Conservation (phyloP, 2,888 invertebrate genomes). For the Strigamia maritima region DNA sequence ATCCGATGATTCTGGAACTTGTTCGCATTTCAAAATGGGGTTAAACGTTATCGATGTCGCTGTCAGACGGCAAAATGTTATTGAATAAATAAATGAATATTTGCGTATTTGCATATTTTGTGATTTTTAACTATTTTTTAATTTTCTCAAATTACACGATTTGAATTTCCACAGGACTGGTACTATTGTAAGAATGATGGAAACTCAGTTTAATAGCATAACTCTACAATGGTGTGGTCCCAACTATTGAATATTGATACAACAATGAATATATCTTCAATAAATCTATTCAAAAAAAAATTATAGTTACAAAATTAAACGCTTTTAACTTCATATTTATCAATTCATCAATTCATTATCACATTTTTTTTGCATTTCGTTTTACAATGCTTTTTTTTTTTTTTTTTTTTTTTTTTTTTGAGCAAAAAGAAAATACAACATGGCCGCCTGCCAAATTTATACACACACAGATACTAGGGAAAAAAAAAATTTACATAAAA, state of each 20-base stretch:
- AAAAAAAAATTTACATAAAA: not conserved
- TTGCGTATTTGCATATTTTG: too few species aligned
- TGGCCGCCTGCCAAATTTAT: not conserved
- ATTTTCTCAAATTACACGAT: not conserved
- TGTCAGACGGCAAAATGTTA: too few species aligned
- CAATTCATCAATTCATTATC: not conserved
- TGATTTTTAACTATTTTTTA: not conserved
- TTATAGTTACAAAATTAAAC: constrained; percentile 18
- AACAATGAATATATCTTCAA: not conserved
- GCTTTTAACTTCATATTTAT: not conserved
- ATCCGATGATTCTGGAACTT: not conserved
- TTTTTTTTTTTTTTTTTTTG: too few species aligned
- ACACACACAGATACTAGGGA: not conserved
- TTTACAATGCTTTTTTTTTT: constrained; percentile 13
- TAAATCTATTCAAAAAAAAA: not conserved
- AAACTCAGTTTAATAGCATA: not conserved
- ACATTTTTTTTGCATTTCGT: constrained; percentile 9
- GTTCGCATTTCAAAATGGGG: not conserved
- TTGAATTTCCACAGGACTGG: not conserved
- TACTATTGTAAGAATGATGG: not conserved
- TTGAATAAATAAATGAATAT: too few species aligned
- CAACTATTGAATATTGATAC: constrained; percentile 1
- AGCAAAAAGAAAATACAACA: not conserved
- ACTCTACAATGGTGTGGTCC: not conserved
- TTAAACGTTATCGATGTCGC: too few species aligned